Evolutionary conservation across 2,113 vertebrate genomes (phyloP).

Genomic region (Periophthalmodon schlosseri): DNA sequence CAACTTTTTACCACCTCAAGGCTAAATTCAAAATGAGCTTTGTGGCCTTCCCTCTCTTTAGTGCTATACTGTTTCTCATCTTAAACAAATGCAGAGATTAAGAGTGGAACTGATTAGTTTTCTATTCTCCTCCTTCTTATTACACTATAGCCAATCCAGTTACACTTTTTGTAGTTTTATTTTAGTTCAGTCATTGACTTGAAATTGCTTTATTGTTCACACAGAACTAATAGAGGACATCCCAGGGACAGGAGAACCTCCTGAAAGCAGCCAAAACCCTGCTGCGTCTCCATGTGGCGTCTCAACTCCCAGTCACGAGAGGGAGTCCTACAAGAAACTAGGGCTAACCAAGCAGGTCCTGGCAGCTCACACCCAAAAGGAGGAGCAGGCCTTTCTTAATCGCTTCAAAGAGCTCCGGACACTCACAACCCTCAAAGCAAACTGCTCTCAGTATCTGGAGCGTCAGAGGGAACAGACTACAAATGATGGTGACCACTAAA

Average conservation of each 20-base stretch:
- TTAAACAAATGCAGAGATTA: too few relatives aligned
- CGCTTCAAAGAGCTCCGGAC: constrained; percentile 82
- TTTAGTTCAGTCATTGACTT: neutral
- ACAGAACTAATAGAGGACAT: constrained; percentile 88
- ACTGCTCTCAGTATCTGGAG: constrained; percentile 82
- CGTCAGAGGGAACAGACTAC: constrained; percentile 72
- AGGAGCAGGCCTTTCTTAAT: constrained; percentile 89
- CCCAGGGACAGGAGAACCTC: constrained; percentile 71
- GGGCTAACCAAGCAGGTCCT: constrained; percentile 93
- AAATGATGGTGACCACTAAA: constrained; percentile 62
- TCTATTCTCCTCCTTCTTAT: neutral
- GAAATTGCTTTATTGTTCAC: constrained; percentile 13
- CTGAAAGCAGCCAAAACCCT: constrained; percentile 67
- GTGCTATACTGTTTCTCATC: too few relatives aligned
- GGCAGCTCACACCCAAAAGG: constrained; percentile 92
- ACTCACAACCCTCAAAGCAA: constrained; percentile 78
- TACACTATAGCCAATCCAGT: neutral
- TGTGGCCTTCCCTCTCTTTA: too few relatives aligned
- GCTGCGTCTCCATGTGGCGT: constrained; percentile 46
- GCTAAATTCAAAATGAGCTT: too few relatives aligned
- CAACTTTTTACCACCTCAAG: neutral
- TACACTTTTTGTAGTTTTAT: neutral
- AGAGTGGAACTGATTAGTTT: too few relatives aligned
- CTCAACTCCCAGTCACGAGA: constrained; percentile 77
- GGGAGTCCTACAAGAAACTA: constrained; percentile 85